These are phyloP conservation scores for Anthophora plumipes DNA, from an alignment of 2,888 invertebrate species.

Conservation along the genomic window DNA sequence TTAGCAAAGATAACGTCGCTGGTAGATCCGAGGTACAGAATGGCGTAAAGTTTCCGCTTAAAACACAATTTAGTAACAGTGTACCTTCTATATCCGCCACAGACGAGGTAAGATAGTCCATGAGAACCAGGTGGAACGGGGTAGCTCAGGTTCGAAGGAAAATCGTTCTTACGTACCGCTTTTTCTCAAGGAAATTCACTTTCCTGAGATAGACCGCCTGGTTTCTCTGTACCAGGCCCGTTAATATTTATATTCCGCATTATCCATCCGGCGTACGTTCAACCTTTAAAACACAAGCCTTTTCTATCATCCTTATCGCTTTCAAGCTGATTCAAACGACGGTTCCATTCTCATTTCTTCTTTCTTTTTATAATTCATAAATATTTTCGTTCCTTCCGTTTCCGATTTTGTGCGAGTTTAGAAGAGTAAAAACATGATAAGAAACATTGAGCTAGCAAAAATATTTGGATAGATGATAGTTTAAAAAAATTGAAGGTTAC, in stretches of 20 bases:
- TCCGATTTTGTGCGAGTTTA: too few species aligned
- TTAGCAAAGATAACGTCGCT: conserved; percentile 67
- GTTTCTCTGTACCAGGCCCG: conserved; percentile 20
- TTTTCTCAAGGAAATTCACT: conserved; percentile 55
- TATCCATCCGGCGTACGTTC: conserved; percentile 37
- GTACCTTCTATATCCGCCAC: conserved; percentile 66
- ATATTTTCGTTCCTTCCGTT: neutral
- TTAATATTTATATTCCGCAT: conserved; percentile 57
- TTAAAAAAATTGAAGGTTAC: too few species aligned
- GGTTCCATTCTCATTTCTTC: neutral
- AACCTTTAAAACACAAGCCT: conserved; percentile 21
- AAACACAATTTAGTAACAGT: conserved; percentile 72
- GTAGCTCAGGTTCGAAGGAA: conserved; percentile 61
- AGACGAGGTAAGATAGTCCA: conserved; percentile 63
- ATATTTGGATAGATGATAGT: too few species aligned
- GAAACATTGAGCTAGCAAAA: too few species aligned
- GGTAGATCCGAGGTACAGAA: conserved; percentile 49
- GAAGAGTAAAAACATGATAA: too few species aligned
- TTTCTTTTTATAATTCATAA: neutral
- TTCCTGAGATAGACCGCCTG: conserved; percentile 23
- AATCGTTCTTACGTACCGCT: conserved; percentile 60
- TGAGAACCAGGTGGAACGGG: conserved; percentile 59
- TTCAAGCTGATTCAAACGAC: conserved; percentile 2
- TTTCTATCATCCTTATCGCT: neutral
- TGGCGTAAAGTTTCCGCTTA: conserved; percentile 68